Conservation (phyloP, 2,113 vertebrate species). For the Phaethornis superciliosus region DNA sequence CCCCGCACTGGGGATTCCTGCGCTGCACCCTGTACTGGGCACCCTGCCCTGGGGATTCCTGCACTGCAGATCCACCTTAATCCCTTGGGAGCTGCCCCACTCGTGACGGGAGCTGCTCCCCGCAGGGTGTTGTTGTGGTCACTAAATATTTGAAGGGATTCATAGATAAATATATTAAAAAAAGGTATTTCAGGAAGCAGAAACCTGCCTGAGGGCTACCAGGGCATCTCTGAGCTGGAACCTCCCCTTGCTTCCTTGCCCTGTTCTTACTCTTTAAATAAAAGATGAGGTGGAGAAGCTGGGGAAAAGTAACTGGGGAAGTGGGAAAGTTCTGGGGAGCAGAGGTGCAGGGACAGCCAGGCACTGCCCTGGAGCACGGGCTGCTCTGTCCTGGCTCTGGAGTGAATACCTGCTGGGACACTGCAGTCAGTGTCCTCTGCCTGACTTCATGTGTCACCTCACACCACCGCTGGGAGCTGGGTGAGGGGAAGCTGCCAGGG, state of each 20-base stretch:
- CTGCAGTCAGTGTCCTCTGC: neutral
- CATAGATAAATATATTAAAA: neutral
- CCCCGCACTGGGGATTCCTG: neutral
- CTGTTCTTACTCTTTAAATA: neutral
- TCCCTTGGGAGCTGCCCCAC: neutral
- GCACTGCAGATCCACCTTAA: accelerated
- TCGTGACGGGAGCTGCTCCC: neutral
- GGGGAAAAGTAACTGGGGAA: neutral
- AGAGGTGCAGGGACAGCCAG: neutral
- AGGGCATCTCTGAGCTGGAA: neutral
- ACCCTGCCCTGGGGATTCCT: neutral
- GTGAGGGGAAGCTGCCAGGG: neutral
- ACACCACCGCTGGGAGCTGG: neutral
- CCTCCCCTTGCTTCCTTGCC: neutral
- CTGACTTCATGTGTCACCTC: neutral
- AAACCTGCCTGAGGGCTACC: neutral
- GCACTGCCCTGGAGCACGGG: accelerated
- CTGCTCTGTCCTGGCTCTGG: neutral
- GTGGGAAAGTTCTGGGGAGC: too few species aligned
- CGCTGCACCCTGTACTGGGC: neutral
- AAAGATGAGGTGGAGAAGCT: neutral
- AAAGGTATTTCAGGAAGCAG: neutral
- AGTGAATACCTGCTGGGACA: neutral
- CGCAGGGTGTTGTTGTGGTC: neutral
- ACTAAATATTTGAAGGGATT: neutral